Conservation (phyloP, 1,140 invertebrate genomes). For the Dolichoris vasculosae region DNA sequence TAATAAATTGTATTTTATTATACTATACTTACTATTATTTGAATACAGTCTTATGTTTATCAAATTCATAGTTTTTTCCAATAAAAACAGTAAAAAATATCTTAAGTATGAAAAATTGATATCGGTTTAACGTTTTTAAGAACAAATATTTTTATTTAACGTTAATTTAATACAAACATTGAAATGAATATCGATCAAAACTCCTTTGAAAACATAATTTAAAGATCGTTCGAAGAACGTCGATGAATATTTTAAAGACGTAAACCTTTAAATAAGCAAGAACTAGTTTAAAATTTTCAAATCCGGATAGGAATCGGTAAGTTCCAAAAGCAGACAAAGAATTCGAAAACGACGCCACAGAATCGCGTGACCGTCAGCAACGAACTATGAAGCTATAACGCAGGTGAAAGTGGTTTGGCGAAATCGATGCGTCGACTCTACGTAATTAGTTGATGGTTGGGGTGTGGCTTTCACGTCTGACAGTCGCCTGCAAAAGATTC, state of each 20-base stretch:
- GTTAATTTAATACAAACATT: not conserved
- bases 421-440: constrained; percentile 44
- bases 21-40: too few relatives aligned
- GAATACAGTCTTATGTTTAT: too few relatives aligned
- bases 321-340: not conserved
- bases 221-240: not conserved
- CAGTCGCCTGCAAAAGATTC: constrained; percentile 11
- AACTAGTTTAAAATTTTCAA: not conserved
- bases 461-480: constrained; percentile 50
- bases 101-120: too few relatives aligned
- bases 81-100: too few relatives aligned
- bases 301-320: not conserved
- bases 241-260: not conserved
- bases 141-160: too few relatives aligned
- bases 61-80: too few relatives aligned
- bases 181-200: not conserved
- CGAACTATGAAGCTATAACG: not conserved
- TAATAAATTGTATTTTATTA: too few relatives aligned
- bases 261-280: constrained; percentile 11
- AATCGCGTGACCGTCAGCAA: constrained; percentile 9
- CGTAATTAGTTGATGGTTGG: constrained; percentile 63
- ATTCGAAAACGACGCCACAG: not conserved
- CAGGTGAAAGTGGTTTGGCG: not conserved
- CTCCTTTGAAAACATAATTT: not conserved
- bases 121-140: too few relatives aligned